Base-by-base conservation (phyloP, 2,888 invertebrate species). In the Serripes groenlandicus region DNA sequence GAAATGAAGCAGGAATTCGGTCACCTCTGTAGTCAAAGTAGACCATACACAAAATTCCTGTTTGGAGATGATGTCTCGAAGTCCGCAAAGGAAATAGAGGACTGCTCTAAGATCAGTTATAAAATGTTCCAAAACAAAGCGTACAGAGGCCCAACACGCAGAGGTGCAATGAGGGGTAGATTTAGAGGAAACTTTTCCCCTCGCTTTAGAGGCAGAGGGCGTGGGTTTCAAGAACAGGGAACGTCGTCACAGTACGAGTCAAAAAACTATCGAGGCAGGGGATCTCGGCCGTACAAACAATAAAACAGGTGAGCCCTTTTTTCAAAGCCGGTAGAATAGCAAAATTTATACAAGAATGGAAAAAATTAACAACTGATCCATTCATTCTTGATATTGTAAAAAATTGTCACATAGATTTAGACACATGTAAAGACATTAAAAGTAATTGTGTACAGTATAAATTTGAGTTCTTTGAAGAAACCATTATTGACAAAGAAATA, bases 311-410 rank as follows among this genome's bases (percentile, higher is more conserved):
- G 34, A 71, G 11, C 42, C n/a, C n/a, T n/a, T n/a, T n/a, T n/a
- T 78, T 78, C 60, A 18, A 70, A 70, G 81, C 75, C 30, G 75
- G 75, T 23, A 71, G 72, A 72, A 49, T 81, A 26, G 21, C 18
- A 37, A 21, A 76, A 42, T 81, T 30, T 81, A 35, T 72, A 23
- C 23, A 73, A 5, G 72, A 72, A 76, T 81, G 76, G 81, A 28
- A 64, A 18, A 72, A 68, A 49, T 34, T 81, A 56, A 72, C 76
- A 32, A 32, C 21, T 68, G 81, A 81, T 56, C 56, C 58, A 23
- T 28, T 64, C 18, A 76, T 81, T 37, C 30, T 76, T 15, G 79
- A 80, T 28, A 75, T 75, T 37, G 75, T 75, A n/a, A 32, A 79
- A 54, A n/a, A 79, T 70, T 75, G 71, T 71, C 75, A 75, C 18